phyloP scores from a whole-genome alignment of 2,797 vertebrate species.

The Tiaroga cobitis region DNA sequence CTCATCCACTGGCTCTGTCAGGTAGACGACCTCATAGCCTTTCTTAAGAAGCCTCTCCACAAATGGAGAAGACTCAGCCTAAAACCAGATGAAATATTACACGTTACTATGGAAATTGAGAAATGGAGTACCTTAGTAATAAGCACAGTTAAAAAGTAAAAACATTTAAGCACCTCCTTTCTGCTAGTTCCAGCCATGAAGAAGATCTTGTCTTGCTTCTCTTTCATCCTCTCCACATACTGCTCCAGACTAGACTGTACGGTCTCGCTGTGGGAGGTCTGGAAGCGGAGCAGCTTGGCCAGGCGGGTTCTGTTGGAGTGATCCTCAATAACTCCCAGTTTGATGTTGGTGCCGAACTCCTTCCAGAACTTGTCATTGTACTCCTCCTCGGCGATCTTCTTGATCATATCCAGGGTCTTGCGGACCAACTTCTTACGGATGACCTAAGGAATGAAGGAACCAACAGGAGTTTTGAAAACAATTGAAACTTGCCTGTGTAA shows the following conservation, averaged over 20 bases:
- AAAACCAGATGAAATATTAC: background rate
- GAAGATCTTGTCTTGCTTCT: slow-evolving; percentile 98
- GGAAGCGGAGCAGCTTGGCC: slow-evolving; percentile 96
- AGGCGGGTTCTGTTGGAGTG: slow-evolving; percentile 97
- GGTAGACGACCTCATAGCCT: slow-evolving; percentile 97
- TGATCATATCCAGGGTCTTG: slow-evolving; percentile 99
- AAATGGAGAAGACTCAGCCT: slow-evolving; percentile 97
- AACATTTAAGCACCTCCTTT: slow-evolving; percentile 84
- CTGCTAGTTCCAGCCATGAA: slow-evolving; percentile 97
- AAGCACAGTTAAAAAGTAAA: background rate
- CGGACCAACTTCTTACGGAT: slow-evolving; percentile 98
- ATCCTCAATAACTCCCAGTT: slow-evolving; percentile 98
- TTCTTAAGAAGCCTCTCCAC: slow-evolving; percentile 96
- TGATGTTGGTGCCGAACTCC: slow-evolving; percentile 98
- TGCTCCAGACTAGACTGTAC: slow-evolving; percentile 88
- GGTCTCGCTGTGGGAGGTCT: slow-evolving; percentile 90
- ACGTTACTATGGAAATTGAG: background rate
- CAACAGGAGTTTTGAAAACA: background rate
- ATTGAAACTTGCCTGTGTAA: background rate
- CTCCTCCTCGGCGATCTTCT: slow-evolving; percentile 96
- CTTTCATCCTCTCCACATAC: slow-evolving; percentile 99
- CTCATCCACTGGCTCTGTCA: slow-evolving; percentile 97
- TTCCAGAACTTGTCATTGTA: slow-evolving; percentile 99
- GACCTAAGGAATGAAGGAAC: slow-evolving; percentile 76
- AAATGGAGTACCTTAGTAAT: too few relatives aligned